Evolutionary conservation across 2,888 invertebrate genomes (phyloP).

Genomic region (Heliconius hortense): DNA sequence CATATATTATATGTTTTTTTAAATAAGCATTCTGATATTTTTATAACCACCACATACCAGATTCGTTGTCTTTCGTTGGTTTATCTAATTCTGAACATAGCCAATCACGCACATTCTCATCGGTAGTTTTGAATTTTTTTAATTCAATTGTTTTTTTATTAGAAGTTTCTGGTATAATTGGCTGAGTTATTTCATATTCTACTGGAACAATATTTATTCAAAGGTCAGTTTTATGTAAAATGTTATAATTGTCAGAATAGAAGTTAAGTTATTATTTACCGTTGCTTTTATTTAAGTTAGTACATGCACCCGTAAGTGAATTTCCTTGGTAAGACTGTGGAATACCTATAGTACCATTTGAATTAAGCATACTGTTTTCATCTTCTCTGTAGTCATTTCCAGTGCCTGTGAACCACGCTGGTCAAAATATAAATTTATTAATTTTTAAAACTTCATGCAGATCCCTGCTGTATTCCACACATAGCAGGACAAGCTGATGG

Average conservation of each 20-base stretch:
- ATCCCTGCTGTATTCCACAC: too few relatives aligned
- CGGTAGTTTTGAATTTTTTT: conserved; percentile 44
- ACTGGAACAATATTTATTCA: neutral
- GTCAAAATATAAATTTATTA: neutral
- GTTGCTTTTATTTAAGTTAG: neutral
- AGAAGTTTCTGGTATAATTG: neutral
- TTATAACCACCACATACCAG: conserved; percentile 48
- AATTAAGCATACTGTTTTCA: conserved; percentile 18
- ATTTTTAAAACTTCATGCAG: neutral
- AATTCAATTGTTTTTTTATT: conserved; percentile 18
- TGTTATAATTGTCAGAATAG: neutral
- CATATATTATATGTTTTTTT: neutral
- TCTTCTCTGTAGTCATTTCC: conserved; percentile 35
- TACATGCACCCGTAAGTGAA: neutral
- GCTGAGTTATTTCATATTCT: neutral
- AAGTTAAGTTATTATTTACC: neutral
- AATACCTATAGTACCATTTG: conserved; percentile 19
- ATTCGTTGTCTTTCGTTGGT: conserved; percentile 52
- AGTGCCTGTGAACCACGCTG: conserved; percentile 56
- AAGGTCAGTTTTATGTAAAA: neutral
- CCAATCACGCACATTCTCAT: conserved; percentile 51
- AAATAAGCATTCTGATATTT: neutral
- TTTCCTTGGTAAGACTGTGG: neutral
- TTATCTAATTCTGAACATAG: conserved; percentile 48
- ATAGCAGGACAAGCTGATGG: neutral